These are phyloP conservation scores for Bombyx mandarina DNA, from an alignment of 1,140 invertebrate genomes.

Conservation along the genomic window DNA sequence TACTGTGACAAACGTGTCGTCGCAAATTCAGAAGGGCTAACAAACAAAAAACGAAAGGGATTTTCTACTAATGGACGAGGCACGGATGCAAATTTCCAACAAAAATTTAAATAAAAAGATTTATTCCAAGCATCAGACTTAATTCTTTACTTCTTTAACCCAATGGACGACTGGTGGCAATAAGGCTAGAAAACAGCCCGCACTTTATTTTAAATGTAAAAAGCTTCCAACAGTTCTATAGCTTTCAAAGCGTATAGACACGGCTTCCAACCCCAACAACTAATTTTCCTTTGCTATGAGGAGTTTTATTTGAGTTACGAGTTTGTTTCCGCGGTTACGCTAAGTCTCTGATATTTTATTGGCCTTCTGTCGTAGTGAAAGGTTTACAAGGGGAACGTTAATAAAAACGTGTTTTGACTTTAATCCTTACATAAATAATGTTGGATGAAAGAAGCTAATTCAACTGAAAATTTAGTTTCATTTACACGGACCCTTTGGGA, in stretches of 20 bases:
- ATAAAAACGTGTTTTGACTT: no score
- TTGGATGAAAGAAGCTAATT: no score
- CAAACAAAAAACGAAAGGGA: no score
- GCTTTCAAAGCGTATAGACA: slow-evolving; percentile 4
- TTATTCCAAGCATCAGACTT: slow-evolving; percentile 6
- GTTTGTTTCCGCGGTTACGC: neutral
- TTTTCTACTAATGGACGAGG: no score
- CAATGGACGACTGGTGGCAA: neutral
- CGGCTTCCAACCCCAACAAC: slow-evolving; percentile 5
- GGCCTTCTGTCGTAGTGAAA: no score
- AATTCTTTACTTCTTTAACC: slow-evolving; percentile 6
- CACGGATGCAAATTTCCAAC: neutral
- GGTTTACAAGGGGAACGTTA: no score
- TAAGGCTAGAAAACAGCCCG: neutral
- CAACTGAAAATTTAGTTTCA: no score
- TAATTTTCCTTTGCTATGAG: slow-evolving; percentile 5
- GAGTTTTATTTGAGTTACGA: slow-evolving; percentile 4
- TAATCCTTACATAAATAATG: no score
- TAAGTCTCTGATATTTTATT: no score
- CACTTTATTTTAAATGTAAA: slow-evolving; percentile 7
- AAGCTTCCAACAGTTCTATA: slow-evolving; percentile 4
- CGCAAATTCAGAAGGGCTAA: no score
- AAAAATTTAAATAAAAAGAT: slow-evolving; percentile 3
- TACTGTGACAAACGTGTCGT: no score
- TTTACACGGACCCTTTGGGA: no score